These are phyloP conservation scores for Trichogramma dendrolimi DNA, from an alignment of 2,888 invertebrate species.

Conservation along the genomic window DNA sequence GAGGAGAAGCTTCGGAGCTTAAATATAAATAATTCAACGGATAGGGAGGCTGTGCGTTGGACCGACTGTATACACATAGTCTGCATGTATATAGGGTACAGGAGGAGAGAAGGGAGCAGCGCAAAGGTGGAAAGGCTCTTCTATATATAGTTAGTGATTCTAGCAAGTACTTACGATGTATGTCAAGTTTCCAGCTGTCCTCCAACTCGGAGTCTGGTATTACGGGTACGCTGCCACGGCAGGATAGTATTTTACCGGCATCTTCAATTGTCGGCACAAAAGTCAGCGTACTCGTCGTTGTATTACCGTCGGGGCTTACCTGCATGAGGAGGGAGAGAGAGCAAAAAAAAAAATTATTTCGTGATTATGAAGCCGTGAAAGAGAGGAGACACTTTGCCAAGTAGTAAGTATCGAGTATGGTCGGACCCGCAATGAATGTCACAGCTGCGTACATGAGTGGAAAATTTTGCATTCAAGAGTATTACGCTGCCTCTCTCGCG, in stretches of 20 bases:
- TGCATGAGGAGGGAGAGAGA: constrained; percentile 32
- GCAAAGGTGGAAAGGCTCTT: background rate
- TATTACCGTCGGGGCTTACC: constrained; percentile 69
- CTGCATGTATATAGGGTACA: too few relatives aligned
- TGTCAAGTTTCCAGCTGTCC: constrained; percentile 76
- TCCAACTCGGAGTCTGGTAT: constrained; percentile 73
- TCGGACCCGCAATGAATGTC: too few relatives aligned
- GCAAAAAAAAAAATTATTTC: background rate
- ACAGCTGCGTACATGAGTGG: too few relatives aligned
- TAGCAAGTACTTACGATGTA: constrained; percentile 70
- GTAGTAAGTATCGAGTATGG: too few relatives aligned
- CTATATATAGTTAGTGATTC: background rate
- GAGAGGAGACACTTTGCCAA: too few relatives aligned
- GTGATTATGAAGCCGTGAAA: too few relatives aligned
- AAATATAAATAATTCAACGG: constrained; percentile 24
- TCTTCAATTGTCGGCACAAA: constrained; percentile 77
- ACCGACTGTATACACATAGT: too few relatives aligned
- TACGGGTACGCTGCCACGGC: constrained; percentile 72
- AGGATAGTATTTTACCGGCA: constrained; percentile 71
- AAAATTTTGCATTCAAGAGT: too few relatives aligned
- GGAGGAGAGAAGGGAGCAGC: background rate
- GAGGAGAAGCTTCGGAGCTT: too few relatives aligned
- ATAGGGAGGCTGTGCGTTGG: too few relatives aligned
- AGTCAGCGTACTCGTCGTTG: constrained; percentile 71
- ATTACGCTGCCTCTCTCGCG: too few relatives aligned